Base-by-base conservation (phyloP, 2,888 invertebrate species). In the Ommatoiulus sabulosus region DNA sequence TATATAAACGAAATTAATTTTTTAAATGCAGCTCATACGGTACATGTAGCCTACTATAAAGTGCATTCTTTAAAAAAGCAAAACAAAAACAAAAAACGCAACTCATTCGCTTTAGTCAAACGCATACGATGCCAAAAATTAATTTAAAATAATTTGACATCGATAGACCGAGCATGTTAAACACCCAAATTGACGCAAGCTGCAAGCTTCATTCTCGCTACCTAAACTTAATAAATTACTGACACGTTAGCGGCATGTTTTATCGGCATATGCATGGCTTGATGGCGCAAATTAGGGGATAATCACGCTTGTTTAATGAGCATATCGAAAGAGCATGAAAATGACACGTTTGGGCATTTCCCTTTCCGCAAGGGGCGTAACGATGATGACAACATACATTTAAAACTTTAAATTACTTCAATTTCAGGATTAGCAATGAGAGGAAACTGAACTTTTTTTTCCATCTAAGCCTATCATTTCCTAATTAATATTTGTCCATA, bases 401-500 rank as follows among this genome's bases (percentile, higher is more conserved):
- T 35, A 24, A 72, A 72, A 72, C 24, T 72, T 72, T 2, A 72
- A 72, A 72, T 24, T 10, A 10, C n/a, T 0, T 72, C 4, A 20
- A 72, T 10, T 24, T 72, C 72, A 72, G 10, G 24, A 24, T n/a
- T 8, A 3, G 10, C 48, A 48, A 48, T 24, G 8, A 10, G 63
- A 20, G 63, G n/a, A 63, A n/a, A 63, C n/a, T 7, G n/a, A 17
- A 20, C n/a, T 24, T 48, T 48, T 48, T 48, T 12, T 72, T 72
- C 57, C n/a, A n/a, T 5, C 57, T 57, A n/a, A 17, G 57, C 57
- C 57, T 3, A 72, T 72, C 24, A 72, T 24, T 72, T 72, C 24
- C 72, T 72, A 24, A 72, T 72, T 72, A 72, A 72, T 72, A 72
- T 72, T 72, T 24, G 72, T 24, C 24, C 24, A 72, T 72, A 72